Conservation (phyloP, 2,113 vertebrate species). For the Coregonus clupeaformis region DNA sequence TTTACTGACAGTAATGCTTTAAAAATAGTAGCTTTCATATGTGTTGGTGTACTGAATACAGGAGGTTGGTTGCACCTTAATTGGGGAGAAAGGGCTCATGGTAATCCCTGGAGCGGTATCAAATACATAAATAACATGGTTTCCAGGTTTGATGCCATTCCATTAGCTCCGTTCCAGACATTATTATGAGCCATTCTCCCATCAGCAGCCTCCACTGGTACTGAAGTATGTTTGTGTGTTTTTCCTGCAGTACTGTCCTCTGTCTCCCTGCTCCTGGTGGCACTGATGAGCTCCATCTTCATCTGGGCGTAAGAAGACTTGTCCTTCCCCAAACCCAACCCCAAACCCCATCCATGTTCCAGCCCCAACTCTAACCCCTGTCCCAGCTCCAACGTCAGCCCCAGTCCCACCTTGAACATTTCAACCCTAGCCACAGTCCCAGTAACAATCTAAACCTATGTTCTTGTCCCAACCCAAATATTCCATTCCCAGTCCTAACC, state of each 20-base stretch:
- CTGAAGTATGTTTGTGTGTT: background rate
- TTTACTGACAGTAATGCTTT: background rate
- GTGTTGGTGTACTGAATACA: background rate
- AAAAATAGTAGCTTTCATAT: background rate
- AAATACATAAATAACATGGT: no score
- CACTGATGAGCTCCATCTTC: slow-evolving; percentile 47
- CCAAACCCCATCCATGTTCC: background rate
- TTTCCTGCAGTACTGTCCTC: slow-evolving; percentile 56
- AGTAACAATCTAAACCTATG: background rate
- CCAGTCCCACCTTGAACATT: background rate
- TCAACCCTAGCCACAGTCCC: background rate
- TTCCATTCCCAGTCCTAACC: background rate
- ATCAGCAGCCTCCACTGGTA: no score
- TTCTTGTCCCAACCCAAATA: background rate
- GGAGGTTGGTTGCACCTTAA: no score
- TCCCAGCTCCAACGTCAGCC: no score
- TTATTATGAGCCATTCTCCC: no score
- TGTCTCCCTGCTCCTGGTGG: slow-evolving; percentile 44
- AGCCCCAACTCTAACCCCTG: background rate
- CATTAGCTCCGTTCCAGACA: no score
- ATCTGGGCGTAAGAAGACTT: slow-evolving; percentile 43
- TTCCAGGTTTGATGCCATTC: no score
- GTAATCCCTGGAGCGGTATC: no score
- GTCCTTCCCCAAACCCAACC: background rate
- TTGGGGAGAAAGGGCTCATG: no score